Evolutionary conservation across 2,113 vertebrate species (phyloP), one percentile per base, ranked within the genome.

Genomic region (Cyphomyrus plagiostoma): DNA sequence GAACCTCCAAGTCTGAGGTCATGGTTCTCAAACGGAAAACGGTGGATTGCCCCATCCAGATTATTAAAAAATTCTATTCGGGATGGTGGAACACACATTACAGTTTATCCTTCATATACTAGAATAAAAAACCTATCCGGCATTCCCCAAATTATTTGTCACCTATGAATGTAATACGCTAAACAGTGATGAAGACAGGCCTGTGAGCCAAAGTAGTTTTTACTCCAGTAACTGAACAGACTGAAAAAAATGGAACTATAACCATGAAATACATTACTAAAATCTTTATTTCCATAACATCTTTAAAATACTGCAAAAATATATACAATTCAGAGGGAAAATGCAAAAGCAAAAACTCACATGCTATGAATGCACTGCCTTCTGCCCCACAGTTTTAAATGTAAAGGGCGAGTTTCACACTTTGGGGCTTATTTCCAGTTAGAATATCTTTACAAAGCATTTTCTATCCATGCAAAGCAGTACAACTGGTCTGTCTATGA

Each of bases 401-500:
- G 56, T 77, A 70, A 70, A n/a, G n/a, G 23, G 19, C 17, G 1
- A 23, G 30, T 70, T 66, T 87, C 84, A 83, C 48, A 87, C 35
- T 83, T 48, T 66, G 46, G 26, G 45, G 30, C 46, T 70, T 86
- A 90, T 70, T 49, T 90, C 88, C 90, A 90, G 26, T 88, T 84
- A 84, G 6, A 86, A 70, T 62, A 88, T 82, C 58, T 45, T 58
- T 45, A 80, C 74, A 84, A 52, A 82, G 86, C n/a, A 53, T 15
- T 42, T 52, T 23, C 21, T 45, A 58, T 58, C 89, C 92, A 93
- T 93, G 93, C 93, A 92, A 91, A 92, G 89, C 70, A 66, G 89
- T 91, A 89, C 90, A 70, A 90, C 48, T 90, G 93, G 93, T 95
- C 94, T 90, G 70, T 95, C 94, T 90, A 92, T 91, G 93, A 93